phyloP scores from a whole-genome alignment of 2,888 invertebrate species.

The Cataglyphis altisquamis region DNA sequence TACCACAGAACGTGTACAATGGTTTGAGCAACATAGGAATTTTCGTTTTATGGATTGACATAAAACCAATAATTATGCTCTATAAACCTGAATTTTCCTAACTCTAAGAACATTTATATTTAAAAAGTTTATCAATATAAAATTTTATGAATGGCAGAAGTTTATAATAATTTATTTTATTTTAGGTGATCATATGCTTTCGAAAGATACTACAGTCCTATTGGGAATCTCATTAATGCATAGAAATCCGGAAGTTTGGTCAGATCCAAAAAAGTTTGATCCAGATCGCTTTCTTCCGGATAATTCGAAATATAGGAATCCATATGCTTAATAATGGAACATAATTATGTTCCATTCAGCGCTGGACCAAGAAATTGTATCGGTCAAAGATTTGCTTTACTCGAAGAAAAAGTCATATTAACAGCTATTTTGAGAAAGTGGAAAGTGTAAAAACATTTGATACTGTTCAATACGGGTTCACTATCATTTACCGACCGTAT shows the following conservation, averaged over 20 bases:
- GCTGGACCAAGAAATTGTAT: constrained; percentile 83
- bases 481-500: constrained; percentile 73
- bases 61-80: constrained; percentile 66
- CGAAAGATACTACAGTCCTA: constrained; percentile 84
- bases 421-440: constrained; percentile 37
- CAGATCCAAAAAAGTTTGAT: constrained; percentile 86
- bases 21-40: constrained; percentile 61
- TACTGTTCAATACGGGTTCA: constrained; percentile 67
- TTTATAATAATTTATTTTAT: constrained; percentile 9
- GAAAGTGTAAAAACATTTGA: constrained; percentile 68
- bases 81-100: constrained; percentile 71
- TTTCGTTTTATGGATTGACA: constrained; percentile 71
- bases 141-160: too few relatives aligned
- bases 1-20: neutral
- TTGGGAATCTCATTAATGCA: too few relatives aligned
- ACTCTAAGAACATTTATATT: too few relatives aligned
- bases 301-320: constrained; percentile 78
- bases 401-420: constrained; percentile 77
- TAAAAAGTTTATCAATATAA: too few relatives aligned
- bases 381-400: constrained; percentile 77
- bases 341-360: constrained; percentile 80
- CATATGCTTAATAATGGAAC: constrained; percentile 68
- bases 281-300: constrained; percentile 86
- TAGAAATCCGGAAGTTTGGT: constrained; percentile 86
- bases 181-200: constrained; percentile 83